phyloP scores from a whole-genome alignment of 1,140 invertebrate species.

The Portunus trituberculatus region DNA sequence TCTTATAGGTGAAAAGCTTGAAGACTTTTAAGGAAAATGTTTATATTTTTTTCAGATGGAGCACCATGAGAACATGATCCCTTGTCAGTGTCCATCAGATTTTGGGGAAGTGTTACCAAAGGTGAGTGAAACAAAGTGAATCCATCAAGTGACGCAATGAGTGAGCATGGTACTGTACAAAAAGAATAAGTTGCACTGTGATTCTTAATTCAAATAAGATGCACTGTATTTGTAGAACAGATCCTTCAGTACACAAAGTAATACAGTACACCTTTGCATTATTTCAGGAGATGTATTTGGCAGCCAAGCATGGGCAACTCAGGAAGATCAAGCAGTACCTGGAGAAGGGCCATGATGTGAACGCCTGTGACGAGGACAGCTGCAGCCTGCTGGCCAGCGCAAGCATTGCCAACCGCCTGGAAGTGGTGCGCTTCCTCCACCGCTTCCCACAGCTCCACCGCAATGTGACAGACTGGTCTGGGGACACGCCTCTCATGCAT shows the following conservation, averaged over 20 bases:
- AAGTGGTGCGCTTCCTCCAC: conserved; percentile 56
- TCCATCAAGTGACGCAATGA: too few relatives aligned
- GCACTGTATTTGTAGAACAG: too few relatives aligned
- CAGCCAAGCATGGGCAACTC: conserved; percentile 64
- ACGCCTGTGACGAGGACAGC: conserved; percentile 57
- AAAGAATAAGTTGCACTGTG: too few relatives aligned
- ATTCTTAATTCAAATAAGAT: too few relatives aligned
- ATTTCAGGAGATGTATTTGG: conserved; percentile 56
- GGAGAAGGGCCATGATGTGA: conserved; percentile 50
- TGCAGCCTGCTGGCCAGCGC: conserved; percentile 61
- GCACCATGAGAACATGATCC: background rate
- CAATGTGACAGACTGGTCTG: conserved; percentile 50
- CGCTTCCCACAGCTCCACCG: conserved; percentile 51
- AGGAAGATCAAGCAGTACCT: conserved; percentile 42
- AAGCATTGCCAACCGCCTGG: conserved; percentile 43
- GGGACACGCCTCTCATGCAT: conserved; percentile 65
- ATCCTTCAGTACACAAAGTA: too few relatives aligned
- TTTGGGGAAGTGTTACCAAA: background rate
- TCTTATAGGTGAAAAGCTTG: too few relatives aligned
- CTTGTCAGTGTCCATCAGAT: background rate
- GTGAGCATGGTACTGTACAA: too few relatives aligned
- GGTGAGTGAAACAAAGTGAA: background rate
- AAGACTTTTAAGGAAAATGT: too few relatives aligned
- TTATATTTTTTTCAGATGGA: background rate
- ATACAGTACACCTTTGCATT: background rate